These are phyloP conservation scores for Nanorana parkeri DNA, from an alignment of 2,113 vertebrate genomes.

Conservation along the genomic window DNA sequence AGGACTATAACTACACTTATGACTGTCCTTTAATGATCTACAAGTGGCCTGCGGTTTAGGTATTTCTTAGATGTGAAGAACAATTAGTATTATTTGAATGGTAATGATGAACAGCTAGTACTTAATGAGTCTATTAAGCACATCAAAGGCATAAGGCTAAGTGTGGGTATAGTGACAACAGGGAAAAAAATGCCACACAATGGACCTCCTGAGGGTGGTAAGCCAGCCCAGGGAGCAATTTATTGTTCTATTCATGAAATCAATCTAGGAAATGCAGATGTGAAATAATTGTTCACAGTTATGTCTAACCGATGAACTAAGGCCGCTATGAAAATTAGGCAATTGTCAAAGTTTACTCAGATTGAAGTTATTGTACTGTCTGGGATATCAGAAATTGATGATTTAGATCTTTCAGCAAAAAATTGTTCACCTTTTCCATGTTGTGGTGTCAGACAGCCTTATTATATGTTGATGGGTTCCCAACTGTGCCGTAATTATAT, in stretches of 20 bases:
- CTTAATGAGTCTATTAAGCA: slow-evolving; percentile 29
- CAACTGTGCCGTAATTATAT: too few species aligned
- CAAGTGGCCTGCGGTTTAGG: too few species aligned
- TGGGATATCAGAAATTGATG: too few species aligned
- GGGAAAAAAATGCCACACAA: background rate
- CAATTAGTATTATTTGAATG: background rate
- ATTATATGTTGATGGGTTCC: too few species aligned
- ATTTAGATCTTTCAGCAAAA: too few species aligned
- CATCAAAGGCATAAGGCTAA: background rate
- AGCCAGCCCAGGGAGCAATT: slow-evolving; percentile 14
- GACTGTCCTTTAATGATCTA: too few species aligned
- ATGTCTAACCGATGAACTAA: background rate
- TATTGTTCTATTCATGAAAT: slow-evolving; percentile 13
- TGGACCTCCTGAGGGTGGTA: slow-evolving; percentile 16
- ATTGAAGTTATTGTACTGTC: too few species aligned
- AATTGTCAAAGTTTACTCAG: too few species aligned
- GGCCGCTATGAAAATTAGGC: background rate
- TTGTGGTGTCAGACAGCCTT: too few species aligned
- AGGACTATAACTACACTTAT: too few species aligned
- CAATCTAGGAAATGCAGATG: slow-evolving; percentile 6
- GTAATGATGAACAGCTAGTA: slow-evolving; percentile 7
- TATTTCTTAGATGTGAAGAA: too few species aligned
- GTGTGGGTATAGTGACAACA: slow-evolving; percentile 13
- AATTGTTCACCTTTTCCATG: too few species aligned
- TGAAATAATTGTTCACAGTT: slow-evolving; percentile 15